Base-by-base conservation (phyloP, 1,140 invertebrate genomes). In the Pissodes strobi region DNA sequence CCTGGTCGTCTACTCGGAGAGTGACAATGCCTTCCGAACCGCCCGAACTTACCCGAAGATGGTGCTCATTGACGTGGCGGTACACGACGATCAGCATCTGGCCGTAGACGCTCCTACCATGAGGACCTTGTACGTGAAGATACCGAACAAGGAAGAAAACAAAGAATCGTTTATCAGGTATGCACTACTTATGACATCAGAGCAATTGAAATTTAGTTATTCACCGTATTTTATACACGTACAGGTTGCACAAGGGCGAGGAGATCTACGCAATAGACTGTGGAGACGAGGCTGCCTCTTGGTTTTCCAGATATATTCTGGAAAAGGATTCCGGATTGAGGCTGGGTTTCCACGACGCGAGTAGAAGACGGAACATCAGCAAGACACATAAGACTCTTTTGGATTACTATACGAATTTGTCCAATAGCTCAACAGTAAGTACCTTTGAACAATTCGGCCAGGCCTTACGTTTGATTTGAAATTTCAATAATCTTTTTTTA, bases 231-330 rank as follows among this genome's bases (percentile, higher is more conserved):
- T 74, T 66, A 21, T 46, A 46, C 8, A 3, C 21, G 6, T 19
- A 17, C 15, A 61, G 63, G 18, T 43, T 68, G n/a, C 68, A 68
- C 45, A 61, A 61, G 13, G 46, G 63, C 1, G 76, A 79, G 62
- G 56, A 78, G 0, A 74, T 86, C 2, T 71, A 80, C 15, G 81
- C 79, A 0, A 80, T 83, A 38, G 86, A 88, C 61, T 87, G 86
- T 55, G 86, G 87, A 13, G 82, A 85, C 45, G 85, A 85, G 61
- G 79, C 79, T 17, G 84, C 86, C 2, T 75, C 75, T 9, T 88
- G 86, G 86, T 73, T 87, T 52, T 87, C 86, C 0, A 76, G 82
- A 41, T 85, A 80, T 63, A 77, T 88, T 52, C 69, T 85, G 2
- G 78, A 81, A 49, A 79, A 84, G 56, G 81, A 85, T 22, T 68